Base-by-base conservation (phyloP, 1,140 invertebrate genomes). In the Trichomalopsis sarcophagae region DNA sequence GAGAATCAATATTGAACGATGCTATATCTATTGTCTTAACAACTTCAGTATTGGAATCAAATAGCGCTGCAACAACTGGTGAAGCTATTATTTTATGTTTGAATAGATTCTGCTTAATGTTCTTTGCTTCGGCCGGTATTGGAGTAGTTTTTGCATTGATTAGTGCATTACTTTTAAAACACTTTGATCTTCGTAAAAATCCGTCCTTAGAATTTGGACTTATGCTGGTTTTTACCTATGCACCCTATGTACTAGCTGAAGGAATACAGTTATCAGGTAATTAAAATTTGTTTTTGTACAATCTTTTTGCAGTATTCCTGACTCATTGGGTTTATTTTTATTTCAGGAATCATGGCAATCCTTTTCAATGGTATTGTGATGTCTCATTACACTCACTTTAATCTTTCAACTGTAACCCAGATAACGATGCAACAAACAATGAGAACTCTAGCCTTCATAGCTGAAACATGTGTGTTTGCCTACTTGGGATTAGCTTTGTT, bases 361-460 rank as follows among this genome's bases (percentile, higher is more conserved):
- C 93, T 99, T 85, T 99, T 99, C 91, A 99, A 98, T 94, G 99
- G 99, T 3, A 98, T 99, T 90, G 98, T 99, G 0, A 99, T 99
- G 99, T 99, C 98, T 1, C 99, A 99, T 92, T 99, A 99, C 90
- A 99, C 99, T 23, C 99, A 99, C 94, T 98, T 98, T 89, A 99
- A 99, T 93, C 93, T 99, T 21, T 99, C 99, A 2, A 99, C 99
- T 27, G 97, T 99, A 6, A 99, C 99, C 17, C 99, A 99, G 94
- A 99, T 99, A 11, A 99, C 99, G 3, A 99, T 99, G 96, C 98
- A 99, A 92, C 98, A 99, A 93, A 99, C 98, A 2, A 98, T 99
- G 95, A 95, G 99, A 91, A 99, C 99, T 0, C 93, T 99, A 36
- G 97, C 99, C 9, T 99, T 99, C 90, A 98, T 99, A 89, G 98